Evolutionary conservation across 2,797 vertebrate genomes (phyloP), one percentile per base, ranked within the genome.

Genomic region (Xenops minutus): DNA sequence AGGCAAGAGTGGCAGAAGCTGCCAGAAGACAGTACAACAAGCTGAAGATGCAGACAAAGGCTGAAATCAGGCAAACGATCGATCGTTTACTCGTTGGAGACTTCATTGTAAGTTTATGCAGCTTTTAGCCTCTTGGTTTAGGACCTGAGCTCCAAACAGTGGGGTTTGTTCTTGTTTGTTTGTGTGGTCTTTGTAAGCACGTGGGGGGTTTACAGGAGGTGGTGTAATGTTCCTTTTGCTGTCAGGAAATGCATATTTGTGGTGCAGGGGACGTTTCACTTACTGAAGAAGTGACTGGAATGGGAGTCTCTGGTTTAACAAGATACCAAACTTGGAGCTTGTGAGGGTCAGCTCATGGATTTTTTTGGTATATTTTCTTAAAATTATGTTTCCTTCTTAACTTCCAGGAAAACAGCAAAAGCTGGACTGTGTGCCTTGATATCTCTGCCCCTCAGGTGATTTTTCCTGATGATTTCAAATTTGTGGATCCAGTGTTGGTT

Each of bases 11-110:
- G 49, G 99, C 99, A 11, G 99, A 99, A 95, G 98, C 99, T 88
- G 99, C 99, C 24, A 98, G 99, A 93, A 99, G 98, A 93, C 99
- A 99, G 39, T 99, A 99, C 97, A 99, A 99, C 97, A 99, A 99
- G 92, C 98, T 99, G 95, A 99, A 99, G 97, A 99, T 99, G 98
- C 99, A 99, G 96, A 99, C 99, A 11, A 99, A 99, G 94, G 99
- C 99, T 19, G 99, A 99, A 97, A 99, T 99, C 95, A 98, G 99
- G 59, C 99, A 99, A 95, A 99, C 99, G 0, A 99, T 99, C 2
- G 99, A 99, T 89, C 99, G 99, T 46, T 98, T 99, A 16, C 98
- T 99, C 4, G 98, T 99, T 58, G 99, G 99, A 93, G 99, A 99
- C 93, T 99, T 99, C 96, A 99, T 99, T 97, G 99, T 99, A 98